Percentiles rank a stretch among this genome's conserved stretches.
Conservation (phyloP, 1,140 invertebrate species). For the Lysiphlebus fabarum region DNA sequence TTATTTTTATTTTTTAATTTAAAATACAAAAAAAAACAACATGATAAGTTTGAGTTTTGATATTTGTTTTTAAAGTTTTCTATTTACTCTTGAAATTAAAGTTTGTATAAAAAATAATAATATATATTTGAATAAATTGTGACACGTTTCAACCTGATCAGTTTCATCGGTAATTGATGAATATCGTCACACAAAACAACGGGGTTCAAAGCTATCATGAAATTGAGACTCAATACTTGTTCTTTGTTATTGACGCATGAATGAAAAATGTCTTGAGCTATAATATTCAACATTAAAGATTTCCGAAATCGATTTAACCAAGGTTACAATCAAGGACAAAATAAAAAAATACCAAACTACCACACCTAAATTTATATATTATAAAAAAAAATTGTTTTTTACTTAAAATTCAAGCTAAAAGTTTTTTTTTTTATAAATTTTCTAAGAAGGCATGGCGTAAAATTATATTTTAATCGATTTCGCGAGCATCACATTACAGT, state of each 20-base stretch:
- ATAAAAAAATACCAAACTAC: neutral
- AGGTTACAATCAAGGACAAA: too few relatives aligned
- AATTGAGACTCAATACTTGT: neutral
- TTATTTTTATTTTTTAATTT: too few relatives aligned
- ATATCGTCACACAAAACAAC: conserved; percentile 5
- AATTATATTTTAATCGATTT: conserved; percentile 12
- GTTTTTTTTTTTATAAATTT: too few relatives aligned
- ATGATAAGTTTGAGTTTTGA: too few relatives aligned
- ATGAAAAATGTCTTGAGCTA: conserved; percentile 6
- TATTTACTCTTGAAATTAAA: too few relatives aligned
- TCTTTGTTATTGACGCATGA: conserved; percentile 5
- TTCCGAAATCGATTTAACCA: neutral
- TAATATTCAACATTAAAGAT: neutral
- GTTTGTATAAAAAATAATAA: too few relatives aligned
- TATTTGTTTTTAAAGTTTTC: too few relatives aligned
- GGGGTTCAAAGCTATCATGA: neutral
- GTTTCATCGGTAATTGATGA: conserved; percentile 8
- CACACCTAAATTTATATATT: too few relatives aligned
- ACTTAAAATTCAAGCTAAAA: neutral
- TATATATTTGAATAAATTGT: neutral
- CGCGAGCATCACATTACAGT: too few relatives aligned
- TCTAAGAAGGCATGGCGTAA: neutral
- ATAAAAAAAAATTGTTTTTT: too few relatives aligned
- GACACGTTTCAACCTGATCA: conserved; percentile 4
- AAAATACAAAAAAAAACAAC: too few relatives aligned